Percentiles rank a stretch among this genome's conserved stretches.
These are phyloP conservation scores for Pomacea maculata DNA, from an alignment of 1,140 invertebrate species.

Conservation along the genomic window DNA sequence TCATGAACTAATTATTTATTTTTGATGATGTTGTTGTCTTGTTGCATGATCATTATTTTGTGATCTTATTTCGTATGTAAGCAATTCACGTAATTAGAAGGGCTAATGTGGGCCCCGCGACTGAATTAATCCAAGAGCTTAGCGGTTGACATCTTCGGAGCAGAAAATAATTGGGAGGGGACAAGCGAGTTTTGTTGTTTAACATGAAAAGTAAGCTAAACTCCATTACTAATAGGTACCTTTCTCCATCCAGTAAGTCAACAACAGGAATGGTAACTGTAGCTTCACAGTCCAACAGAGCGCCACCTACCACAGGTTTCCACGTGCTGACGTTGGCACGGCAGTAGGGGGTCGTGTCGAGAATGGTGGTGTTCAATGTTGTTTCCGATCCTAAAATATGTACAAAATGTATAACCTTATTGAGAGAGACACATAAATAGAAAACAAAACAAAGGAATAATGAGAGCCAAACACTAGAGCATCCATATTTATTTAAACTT, in stretches of 20 bases:
- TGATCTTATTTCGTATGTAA: neutral
- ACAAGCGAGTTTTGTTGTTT: neutral
- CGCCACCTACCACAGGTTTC: neutral
- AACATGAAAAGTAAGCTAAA: neutral
- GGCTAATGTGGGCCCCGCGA: neutral
- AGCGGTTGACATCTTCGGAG: neutral
- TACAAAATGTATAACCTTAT: neutral
- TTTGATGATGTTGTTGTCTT: neutral
- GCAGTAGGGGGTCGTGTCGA: neutral
- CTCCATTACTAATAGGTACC: neutral
- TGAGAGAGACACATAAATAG: neutral
- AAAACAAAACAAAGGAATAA: too few species aligned
- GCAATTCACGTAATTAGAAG: too few species aligned
- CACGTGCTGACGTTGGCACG: neutral
- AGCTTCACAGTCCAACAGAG: neutral
- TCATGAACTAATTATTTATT: neutral
- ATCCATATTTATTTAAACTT: too few species aligned
- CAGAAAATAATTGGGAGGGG: neutral
- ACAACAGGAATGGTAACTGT: neutral
- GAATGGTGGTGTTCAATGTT: neutral
- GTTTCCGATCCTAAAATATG: neutral
- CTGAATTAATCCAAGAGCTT: neutral
- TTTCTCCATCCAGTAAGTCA: neutral
- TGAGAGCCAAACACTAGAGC: too few species aligned
- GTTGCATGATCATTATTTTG: neutral